A percentile compares a stretch with the other conserved stretches of the same genome.
Evolutionary conservation across 2,888 invertebrate species (phyloP).

Genomic region (Acronicta aceris): DNA sequence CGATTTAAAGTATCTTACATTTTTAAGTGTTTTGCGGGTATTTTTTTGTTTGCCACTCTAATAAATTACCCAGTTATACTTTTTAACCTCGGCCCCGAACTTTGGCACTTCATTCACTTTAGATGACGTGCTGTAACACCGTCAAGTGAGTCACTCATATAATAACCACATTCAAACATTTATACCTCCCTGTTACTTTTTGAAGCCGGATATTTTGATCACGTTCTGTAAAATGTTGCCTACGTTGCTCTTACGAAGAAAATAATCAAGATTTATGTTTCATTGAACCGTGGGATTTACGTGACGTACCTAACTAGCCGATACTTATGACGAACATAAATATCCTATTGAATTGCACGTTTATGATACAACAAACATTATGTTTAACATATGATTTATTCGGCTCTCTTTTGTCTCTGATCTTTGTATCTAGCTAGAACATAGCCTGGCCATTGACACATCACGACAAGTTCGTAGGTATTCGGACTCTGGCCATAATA

Average conservation of each 20-base stretch:
- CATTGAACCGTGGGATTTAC: conserved; percentile 30
- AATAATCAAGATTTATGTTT: conserved; percentile 7
- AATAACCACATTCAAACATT: conserved; percentile 5
- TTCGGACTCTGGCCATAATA: no score
- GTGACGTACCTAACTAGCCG: neutral
- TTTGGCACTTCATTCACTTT: conserved; percentile 9
- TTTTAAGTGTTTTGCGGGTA: neutral
- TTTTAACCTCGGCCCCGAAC: conserved; percentile 7
- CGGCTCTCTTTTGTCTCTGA: neutral
- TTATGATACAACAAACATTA: conserved; percentile 7
- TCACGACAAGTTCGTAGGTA: no score
- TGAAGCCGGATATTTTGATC: conserved; percentile 44
- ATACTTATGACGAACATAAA: conserved; percentile 13
- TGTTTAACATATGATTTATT: neutral
- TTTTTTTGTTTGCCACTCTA: neutral
- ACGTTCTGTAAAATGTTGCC: conserved; percentile 16
- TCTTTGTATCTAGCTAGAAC: no score
- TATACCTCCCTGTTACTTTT: conserved; percentile 27
- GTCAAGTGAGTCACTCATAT: conserved; percentile 26
- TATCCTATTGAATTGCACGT: conserved; percentile 14
- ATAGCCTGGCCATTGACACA: no score
- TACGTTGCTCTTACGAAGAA: conserved; percentile 5
- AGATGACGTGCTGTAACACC: conserved; percentile 32
- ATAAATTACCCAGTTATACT: conserved; percentile 3
- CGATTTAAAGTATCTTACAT: neutral